Evolutionary conservation across 2,797 vertebrate genomes (phyloP), one percentile per base, ranked within the genome.

Genomic region (Zenarchopterus dispar): DNA sequence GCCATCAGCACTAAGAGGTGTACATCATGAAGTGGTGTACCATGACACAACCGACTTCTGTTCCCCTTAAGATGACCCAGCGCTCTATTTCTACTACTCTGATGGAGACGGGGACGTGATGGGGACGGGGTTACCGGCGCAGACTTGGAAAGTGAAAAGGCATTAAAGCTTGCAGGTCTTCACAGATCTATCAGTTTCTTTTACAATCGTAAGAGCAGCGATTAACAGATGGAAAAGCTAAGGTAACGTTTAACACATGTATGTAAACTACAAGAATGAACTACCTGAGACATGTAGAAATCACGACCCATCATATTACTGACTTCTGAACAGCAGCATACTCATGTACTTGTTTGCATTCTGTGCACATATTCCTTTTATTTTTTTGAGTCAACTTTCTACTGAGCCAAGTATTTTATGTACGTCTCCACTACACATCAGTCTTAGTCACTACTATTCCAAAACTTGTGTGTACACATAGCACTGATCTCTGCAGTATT

Each of bases 1-100:
- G 41, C 48, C 78, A 74, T 88, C 70, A 78, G 76, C 78, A 81
- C 82, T 75, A 72, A 58, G 66, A 72, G 67, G 60, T 45, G 50
- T 62, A 45, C 65, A 13, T 61, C 24, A 62, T 44, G 56, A 76
- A 65, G 51, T 46, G 56, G 59, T 62, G 42, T 17, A 59, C n/a
- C 21, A 53, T 48, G 50, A 81, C 61, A 67, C 62, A 60, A 70
- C 59, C 41, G 6, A 45, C 51, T 44, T 33, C 70, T 70, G 65
- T 52, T 24, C 24, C 28, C 64, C 93, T 95, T 93, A 93, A 93
- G 91, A 94, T 94, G 89, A 94, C 79, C 15, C 28, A 56, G 44
- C 0, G 48, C 39, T 45, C 71, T 24, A 60, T 75, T 77, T 70
- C 53, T 77, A 80, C 84, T 75, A 84, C 78, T 73, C 87, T 54